Evolutionary conservation across 2,113 vertebrate species (phyloP), one percentile per base, ranked within the genome.

Genomic region (Scopus umbretta): DNA sequence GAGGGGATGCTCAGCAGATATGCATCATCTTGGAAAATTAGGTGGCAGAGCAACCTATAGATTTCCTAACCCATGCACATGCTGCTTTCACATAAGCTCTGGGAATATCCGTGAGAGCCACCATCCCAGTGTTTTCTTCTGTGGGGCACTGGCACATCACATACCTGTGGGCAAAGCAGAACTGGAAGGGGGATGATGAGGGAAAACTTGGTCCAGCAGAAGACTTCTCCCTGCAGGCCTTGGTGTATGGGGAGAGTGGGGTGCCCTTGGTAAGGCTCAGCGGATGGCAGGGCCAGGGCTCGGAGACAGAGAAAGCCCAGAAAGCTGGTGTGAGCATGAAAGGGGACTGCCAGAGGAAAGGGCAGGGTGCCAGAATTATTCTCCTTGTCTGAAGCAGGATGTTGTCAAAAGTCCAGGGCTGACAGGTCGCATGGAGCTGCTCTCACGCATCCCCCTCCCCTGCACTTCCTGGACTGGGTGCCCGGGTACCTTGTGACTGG

Each of bases 221-320:
- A 72, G 13, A 5, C 36, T 53, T 83, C 20, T 80, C 27, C 25
- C 10, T 62, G 21, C 4, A 8, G 27, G 1, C 9, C 29, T 30
- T 47, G 47, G 29, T 0, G 1, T 2, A 1, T 3, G 7, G n/a
- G 32, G 21, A 63, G 38, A 74, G 13, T 0, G 1, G 17, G 19
- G 10, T 73, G 19, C 8, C 32, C 26, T 87, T 0, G 0, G 27
- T 13, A 62, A 22, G 47, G 40, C 30, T 58, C 34, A 62, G 2
- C 0, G 1, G 29, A 16, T 4, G 27, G 4, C 1, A 1, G 21
- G 22, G 7, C 8, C 30, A 42, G 67, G n/a, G 15, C 70, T 55
- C 30, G 20, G 36, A 72, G 25, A 5, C 7, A 23, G 34, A 49
- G 45, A 66, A 86, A 63, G 23, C 23, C 30, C 26, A 68, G 47